A percentile compares a stretch with the other conserved stretches of the same genome.
phyloP scores from a whole-genome alignment of 2,888 invertebrate genomes.

The Tetropium fuscum region DNA sequence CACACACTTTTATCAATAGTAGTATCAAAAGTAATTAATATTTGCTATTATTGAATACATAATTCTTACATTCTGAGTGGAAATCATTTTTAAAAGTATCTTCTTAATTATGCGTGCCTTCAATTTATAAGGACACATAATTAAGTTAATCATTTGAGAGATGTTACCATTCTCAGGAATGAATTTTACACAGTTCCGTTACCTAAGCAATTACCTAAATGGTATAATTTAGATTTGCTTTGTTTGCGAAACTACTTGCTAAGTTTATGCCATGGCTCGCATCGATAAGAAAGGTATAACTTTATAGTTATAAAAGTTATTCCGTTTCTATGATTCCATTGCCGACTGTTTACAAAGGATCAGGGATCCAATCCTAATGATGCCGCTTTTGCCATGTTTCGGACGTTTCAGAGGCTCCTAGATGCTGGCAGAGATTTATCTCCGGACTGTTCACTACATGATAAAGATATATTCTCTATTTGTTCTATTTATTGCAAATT shows the following conservation, averaged over 20 bases:
- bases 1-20: too few species aligned
- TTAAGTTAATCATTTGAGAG: too few species aligned
- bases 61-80: too few species aligned
- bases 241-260: conserved; percentile 10
- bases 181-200: background rate
- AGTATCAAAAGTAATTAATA: too few species aligned
- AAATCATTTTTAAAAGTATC: too few species aligned
- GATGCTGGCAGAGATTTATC: conserved; percentile 36
- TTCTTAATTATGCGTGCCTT: too few species aligned
- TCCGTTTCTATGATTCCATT: conserved; percentile 25
- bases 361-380: conserved; percentile 51
- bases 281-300: conserved; percentile 23
- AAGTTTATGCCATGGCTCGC: conserved; percentile 2
- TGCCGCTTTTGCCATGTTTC: conserved; percentile 58
- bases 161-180: background rate
- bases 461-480: conserved; percentile 28
- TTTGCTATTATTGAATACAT: too few species aligned
- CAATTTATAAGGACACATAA: too few species aligned
- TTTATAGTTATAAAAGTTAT: conserved; percentile 30
- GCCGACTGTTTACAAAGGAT: conserved; percentile 56
- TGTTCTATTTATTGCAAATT: conserved; percentile 10
- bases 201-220: conserved; percentile 9
- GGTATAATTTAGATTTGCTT: conserved; percentile 2
- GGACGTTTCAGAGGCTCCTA: conserved; percentile 48
- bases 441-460: conserved; percentile 20